Evolutionary conservation across 1,140 invertebrate genomes (phyloP), one percentile per base, ranked within the genome.

Genomic region (Dreissena rostriformis): DNA sequence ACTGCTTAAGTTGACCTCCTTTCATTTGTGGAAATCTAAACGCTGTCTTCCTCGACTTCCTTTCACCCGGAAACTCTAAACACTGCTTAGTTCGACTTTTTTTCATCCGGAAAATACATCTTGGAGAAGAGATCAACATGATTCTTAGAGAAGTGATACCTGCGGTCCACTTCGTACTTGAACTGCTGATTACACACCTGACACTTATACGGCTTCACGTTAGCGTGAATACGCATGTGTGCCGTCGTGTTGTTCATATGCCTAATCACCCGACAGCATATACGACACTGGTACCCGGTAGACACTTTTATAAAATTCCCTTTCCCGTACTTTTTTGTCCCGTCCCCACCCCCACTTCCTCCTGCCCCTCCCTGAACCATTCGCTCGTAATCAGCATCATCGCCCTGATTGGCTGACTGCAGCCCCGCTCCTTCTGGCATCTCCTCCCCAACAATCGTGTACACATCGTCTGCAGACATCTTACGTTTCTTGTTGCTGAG

Each of bases 231-330:
- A 17, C 85, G 73, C 85, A 86, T 83, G 57, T 80, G 81, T 52
- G 74, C 80, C 51, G 75, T 79, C 17, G 73, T 83, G 61, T 84
- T 84, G 61, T 84, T 84, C 82, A 84, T 84, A 68, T 84, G 82
- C 19, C 82, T 65, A 28, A 84, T 84, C 26, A 84, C 75, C 0
- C 82, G 53, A 49, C 82, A 72, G 52, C 82, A 84, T 19, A 84
- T 84, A n/a, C 82, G 39, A 49, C 82, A 84, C 82, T 84, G 82
- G 29, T 84, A 84, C 12, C 82, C 82, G 7, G 82, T 84, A 10
- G 82, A 51, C 51, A 84, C 82, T 65, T 84, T 84, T 24, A 84
- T 78, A 78, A 84, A 84, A 68, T 84, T 84, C 55, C 82, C 82
- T 72, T 84, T 84, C 12, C 82, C 82, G 26, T 84, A 84, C 29